These are phyloP conservation scores for Coregonus ussuriensis DNA, from an alignment of 2,797 vertebrate species.

Conservation along the genomic window DNA sequence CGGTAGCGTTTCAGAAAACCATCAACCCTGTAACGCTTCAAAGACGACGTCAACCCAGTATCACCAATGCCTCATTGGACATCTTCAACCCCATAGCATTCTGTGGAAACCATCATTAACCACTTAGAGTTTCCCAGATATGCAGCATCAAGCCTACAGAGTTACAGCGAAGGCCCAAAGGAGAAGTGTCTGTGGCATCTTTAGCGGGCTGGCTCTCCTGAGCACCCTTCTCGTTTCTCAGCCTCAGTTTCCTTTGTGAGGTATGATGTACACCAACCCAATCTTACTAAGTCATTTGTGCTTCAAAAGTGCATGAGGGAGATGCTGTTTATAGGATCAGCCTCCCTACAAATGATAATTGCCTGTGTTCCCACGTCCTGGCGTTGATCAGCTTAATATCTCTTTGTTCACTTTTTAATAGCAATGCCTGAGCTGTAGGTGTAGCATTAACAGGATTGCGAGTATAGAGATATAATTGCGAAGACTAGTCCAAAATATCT, in stretches of 20 bases:
- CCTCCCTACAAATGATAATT: slow-evolving; percentile 14
- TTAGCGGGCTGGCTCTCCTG: not conserved
- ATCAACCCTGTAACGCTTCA: not conserved
- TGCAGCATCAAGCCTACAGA: not conserved
- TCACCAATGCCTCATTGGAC: not conserved
- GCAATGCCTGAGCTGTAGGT: not conserved
- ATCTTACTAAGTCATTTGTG: slow-evolving; percentile 21
- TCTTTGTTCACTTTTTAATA: slow-evolving; percentile 16
- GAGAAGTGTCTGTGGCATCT: not conserved
- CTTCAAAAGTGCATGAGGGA: slow-evolving; percentile 12
- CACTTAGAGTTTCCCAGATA: not conserved
- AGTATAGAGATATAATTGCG: not conserved
- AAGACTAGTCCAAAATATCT: not conserved
- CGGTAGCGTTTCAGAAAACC: not conserved
- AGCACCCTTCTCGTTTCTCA: not conserved
- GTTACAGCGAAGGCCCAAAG: not conserved
- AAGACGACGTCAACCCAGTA: not conserved
- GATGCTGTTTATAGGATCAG: slow-evolving; percentile 3
- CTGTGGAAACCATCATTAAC: not conserved
- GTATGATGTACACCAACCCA: slow-evolving; percentile 4
- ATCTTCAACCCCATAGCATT: not conserved
- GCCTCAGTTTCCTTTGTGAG: not conserved
- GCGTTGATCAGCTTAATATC: slow-evolving; percentile 18
- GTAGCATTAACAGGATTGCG: not conserved
- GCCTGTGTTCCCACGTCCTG: not conserved